These are phyloP conservation scores for Pteruthius melanotis DNA, from an alignment of 2,113 vertebrate species.

Conservation along the genomic window DNA sequence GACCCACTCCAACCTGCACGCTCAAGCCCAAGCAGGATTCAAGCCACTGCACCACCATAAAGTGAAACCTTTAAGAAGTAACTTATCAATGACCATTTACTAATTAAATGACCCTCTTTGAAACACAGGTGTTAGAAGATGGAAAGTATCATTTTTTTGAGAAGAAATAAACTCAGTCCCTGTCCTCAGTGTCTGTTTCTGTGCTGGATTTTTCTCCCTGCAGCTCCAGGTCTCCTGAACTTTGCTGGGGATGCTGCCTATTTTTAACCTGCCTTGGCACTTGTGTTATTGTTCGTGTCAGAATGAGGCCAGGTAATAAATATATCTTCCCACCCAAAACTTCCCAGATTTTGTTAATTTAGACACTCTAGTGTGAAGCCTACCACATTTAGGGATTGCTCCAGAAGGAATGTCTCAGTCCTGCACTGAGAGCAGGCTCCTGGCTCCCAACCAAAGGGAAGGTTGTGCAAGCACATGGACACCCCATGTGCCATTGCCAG, in stretches of 20 bases:
- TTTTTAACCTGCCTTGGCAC: conserved; percentile 55
- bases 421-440: not conserved
- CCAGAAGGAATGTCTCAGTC: not conserved
- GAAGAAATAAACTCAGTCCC: not conserved
- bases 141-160: rapidly evolving
- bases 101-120: not conserved
- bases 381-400: not conserved
- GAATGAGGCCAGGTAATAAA: conserved; percentile 56
- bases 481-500: not conserved
- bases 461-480: not conserved
- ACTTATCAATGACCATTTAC: not conserved
- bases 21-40: not conserved
- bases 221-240: conserved; percentile 33
- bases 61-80: not conserved
- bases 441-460: not conserved
- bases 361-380: not conserved
- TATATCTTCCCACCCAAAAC: conserved; percentile 34
- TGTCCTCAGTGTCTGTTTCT: not conserved
- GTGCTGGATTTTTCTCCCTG: not conserved
- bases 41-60: not conserved
- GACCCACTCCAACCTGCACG: not conserved
- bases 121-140: not conserved
- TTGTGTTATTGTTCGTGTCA: conserved; percentile 30
- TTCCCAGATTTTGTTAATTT: not conserved
- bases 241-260: conserved; percentile 41